A percentile compares a stretch with the other conserved stretches of the same genome.
Conservation (phyloP, 2,888 invertebrate genomes). For the Dolichopus griseipennis region DNA sequence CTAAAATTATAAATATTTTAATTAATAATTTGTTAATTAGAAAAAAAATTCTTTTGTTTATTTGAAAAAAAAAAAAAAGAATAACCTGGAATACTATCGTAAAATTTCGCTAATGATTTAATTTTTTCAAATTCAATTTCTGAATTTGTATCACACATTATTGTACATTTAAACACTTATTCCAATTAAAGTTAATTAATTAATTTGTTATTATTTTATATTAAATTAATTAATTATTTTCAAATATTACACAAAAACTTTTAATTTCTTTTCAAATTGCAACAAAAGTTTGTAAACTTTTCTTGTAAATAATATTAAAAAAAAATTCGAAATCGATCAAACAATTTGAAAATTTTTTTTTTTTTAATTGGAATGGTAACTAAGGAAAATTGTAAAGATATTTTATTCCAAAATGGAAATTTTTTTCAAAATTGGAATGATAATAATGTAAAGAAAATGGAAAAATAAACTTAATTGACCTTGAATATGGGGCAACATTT, state of each 20-base stretch:
- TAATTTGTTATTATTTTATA: no score
- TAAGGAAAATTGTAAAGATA: neutral
- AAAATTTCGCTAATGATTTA: conserved; percentile 59
- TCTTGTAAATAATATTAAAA: neutral
- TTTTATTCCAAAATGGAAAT: neutral
- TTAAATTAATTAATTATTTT: no score
- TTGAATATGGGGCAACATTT: conserved; percentile 4
- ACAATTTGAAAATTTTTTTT: neutral
- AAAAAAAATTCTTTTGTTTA: neutral
- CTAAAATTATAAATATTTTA: conserved; percentile 31
- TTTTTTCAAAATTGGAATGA: neutral
- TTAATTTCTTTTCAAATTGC: no score
- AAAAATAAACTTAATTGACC: neutral
- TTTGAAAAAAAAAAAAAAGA: neutral
- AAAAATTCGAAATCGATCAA: neutral
- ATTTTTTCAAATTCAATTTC: conserved; percentile 36
- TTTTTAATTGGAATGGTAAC: neutral
- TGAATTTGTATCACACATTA: conserved; percentile 31
- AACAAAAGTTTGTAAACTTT: neutral
- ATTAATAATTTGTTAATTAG: neutral
- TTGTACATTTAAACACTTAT: neutral
- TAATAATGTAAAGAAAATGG: neutral
- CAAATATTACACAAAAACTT: no score
- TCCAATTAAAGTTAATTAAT: no score
- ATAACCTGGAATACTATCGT: conserved; percentile 60